Evolutionary conservation across 2,888 invertebrate species (phyloP).

Genomic region (Icerya purchasi): DNA sequence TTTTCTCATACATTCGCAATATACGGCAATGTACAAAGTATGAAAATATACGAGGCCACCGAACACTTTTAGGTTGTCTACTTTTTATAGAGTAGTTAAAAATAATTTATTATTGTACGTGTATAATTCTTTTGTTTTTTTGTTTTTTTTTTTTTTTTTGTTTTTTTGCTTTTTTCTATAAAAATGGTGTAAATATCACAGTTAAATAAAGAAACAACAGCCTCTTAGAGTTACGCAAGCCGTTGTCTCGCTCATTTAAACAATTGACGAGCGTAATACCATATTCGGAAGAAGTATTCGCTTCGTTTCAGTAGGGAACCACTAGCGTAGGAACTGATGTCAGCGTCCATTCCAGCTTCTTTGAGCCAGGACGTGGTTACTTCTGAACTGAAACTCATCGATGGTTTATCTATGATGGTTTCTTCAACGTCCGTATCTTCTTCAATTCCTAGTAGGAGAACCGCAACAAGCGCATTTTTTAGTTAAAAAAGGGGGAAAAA

Average conservation of each 20-base stretch:
- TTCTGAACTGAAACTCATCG: slow-evolving; percentile 60
- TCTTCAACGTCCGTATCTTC: slow-evolving; percentile 38
- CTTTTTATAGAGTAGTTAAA: no score
- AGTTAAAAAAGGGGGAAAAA: neutral
- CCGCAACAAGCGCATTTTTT: neutral
- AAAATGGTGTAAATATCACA: neutral
- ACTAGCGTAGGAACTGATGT: slow-evolving; percentile 73
- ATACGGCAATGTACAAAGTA: no score
- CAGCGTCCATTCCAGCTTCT: slow-evolving; percentile 83
- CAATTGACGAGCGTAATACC: slow-evolving; percentile 64
- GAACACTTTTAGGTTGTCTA: no score
- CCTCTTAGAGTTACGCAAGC: neutral
- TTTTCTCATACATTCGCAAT: no score
- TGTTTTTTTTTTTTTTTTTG: no score
- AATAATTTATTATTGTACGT: no score
- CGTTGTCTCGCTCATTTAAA: slow-evolving; percentile 39
- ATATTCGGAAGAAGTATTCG: slow-evolving; percentile 90
- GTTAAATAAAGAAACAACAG: neutral
- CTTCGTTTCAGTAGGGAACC: slow-evolving; percentile 62
- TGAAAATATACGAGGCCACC: no score
- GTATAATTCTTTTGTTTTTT: no score
- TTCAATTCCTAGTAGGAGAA: slow-evolving; percentile 1
- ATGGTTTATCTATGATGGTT: slow-evolving; percentile 38
- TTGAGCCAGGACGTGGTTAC: slow-evolving; percentile 84
- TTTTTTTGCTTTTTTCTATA: neutral